Percentiles rank a stretch among this genome's conserved stretches.
phyloP scores from a whole-genome alignment of 2,113 vertebrate species.

The Jaculus jaculus region DNA sequence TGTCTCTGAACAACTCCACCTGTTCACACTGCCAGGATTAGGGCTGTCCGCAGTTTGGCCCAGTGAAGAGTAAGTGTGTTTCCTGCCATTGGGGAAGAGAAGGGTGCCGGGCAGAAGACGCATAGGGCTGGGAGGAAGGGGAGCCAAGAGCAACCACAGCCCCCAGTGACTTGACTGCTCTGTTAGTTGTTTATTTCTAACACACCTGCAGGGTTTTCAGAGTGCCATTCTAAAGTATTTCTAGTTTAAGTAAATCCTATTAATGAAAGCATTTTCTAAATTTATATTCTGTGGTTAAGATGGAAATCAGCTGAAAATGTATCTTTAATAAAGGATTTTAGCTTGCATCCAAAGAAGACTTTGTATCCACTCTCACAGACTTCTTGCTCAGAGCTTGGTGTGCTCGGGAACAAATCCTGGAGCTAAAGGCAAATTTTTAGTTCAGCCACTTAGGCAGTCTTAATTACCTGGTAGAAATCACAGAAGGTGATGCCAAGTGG shows the following conservation, averaged over 20 bases:
- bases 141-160: neutral
- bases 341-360: constrained; percentile 4
- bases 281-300: constrained; percentile 57
- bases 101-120: neutral
- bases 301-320: neutral
- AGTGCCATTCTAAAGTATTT: neutral
- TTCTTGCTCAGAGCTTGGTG: neutral
- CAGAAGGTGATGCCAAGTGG: constrained; percentile 14
- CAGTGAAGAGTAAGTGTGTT: neutral
- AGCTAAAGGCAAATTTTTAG: constrained; percentile 51
- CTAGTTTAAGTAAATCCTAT: constrained; percentile 35
- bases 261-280: constrained; percentile 38
- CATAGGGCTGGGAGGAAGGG: neutral
- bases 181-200: neutral
- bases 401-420: constrained; percentile 22
- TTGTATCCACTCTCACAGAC: neutral
- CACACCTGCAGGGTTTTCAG: neutral
- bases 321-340: constrained; percentile 43
- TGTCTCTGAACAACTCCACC: neutral
- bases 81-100: neutral
- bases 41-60: neutral
- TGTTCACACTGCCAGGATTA: neutral
- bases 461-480: constrained; percentile 69
- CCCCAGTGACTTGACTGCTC: neutral
- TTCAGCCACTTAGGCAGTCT: neutral